Evolutionary conservation across 2,888 invertebrate species (phyloP).

Genomic region (Atrina japonica): DNA sequence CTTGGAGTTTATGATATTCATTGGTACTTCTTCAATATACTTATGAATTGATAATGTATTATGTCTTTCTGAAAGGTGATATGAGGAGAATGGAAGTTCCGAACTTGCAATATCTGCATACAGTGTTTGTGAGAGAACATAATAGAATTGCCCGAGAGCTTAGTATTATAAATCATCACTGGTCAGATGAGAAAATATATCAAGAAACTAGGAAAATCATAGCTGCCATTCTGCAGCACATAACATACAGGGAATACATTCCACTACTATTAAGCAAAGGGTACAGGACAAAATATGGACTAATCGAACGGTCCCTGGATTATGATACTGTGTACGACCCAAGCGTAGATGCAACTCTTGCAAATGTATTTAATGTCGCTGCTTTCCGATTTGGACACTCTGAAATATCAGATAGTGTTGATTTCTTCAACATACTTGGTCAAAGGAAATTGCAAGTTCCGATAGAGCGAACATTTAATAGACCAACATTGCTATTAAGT

Average conservation of each 20-base stretch:
- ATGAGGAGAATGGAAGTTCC: constrained; percentile 92
- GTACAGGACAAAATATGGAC: constrained; percentile 91
- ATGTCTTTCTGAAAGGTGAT: constrained; percentile 89
- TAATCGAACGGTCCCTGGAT: constrained; percentile 91
- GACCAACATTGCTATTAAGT: constrained; percentile 50
- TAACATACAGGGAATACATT: constrained; percentile 82
- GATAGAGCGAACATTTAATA: constrained; percentile 52
- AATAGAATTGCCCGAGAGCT: constrained; percentile 87
- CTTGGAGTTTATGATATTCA: too few species aligned
- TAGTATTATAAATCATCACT: constrained; percentile 86
- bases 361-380: constrained; percentile 73
- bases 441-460: not conserved
- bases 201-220: constrained; percentile 85
- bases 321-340: constrained; percentile 81
- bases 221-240: constrained; percentile 85
- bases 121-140: constrained; percentile 93
- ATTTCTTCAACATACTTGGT: not conserved
- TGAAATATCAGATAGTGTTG: constrained; percentile 20
- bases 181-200: constrained; percentile 87
- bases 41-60: too few species aligned
- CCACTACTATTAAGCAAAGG: constrained; percentile 94
- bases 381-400: constrained; percentile 76
- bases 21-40: too few species aligned
- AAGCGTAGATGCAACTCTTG: constrained; percentile 62
- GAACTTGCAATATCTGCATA: too few species aligned